A percentile compares a stretch with the other conserved stretches of the same genome.
These are phyloP conservation scores for Drosophila differens DNA, from an alignment of 2,888 invertebrate species.

Conservation along the genomic window DNA sequence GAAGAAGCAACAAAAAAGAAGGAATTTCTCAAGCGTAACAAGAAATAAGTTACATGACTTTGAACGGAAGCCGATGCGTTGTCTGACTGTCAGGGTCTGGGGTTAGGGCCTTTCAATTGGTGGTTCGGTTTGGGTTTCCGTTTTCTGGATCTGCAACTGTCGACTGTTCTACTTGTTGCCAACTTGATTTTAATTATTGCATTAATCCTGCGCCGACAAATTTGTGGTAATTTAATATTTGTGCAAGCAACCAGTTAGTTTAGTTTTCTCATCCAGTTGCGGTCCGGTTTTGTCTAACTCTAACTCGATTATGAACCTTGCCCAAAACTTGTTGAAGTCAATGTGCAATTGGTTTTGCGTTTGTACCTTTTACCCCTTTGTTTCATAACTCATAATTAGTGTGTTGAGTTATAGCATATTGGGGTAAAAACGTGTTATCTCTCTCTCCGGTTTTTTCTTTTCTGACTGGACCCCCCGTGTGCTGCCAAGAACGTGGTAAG, in stretches of 20 bases:
- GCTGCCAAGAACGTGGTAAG: slow-evolving; percentile 33
- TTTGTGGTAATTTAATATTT: slow-evolving; percentile 80
- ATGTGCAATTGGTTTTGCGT: slow-evolving; percentile 67
- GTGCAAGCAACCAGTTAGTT: slow-evolving; percentile 56
- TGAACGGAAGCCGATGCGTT: slow-evolving; percentile 60
- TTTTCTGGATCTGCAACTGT: slow-evolving; percentile 29
- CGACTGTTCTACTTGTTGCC: slow-evolving; percentile 54
- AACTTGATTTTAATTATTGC: slow-evolving; percentile 81
- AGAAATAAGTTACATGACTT: slow-evolving; percentile 79
- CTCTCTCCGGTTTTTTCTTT: slow-evolving; percentile 3
- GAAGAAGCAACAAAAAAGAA: slow-evolving; percentile 11
- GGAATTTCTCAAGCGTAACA: slow-evolving; percentile 81
- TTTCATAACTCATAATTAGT: slow-evolving; percentile 72
- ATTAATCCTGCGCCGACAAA: slow-evolving; percentile 78
- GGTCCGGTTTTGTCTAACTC: slow-evolving; percentile 48
- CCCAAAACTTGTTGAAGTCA: slow-evolving; percentile 66
- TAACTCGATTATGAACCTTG: slow-evolving; percentile 50
- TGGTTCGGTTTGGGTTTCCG: slow-evolving; percentile 38
- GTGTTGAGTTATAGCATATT: slow-evolving; percentile 70
- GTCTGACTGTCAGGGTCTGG: slow-evolving; percentile 18
- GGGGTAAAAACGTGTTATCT: slow-evolving; percentile 68
- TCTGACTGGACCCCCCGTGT: slow-evolving; percentile 35
- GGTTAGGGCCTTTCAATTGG: slow-evolving; percentile 44
- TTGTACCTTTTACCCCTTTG: slow-evolving; percentile 51
- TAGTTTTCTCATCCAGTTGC: slow-evolving; percentile 51